Base-by-base conservation (phyloP, 2,797 vertebrate genomes). In the Aselliscus stoliczkanus region DNA sequence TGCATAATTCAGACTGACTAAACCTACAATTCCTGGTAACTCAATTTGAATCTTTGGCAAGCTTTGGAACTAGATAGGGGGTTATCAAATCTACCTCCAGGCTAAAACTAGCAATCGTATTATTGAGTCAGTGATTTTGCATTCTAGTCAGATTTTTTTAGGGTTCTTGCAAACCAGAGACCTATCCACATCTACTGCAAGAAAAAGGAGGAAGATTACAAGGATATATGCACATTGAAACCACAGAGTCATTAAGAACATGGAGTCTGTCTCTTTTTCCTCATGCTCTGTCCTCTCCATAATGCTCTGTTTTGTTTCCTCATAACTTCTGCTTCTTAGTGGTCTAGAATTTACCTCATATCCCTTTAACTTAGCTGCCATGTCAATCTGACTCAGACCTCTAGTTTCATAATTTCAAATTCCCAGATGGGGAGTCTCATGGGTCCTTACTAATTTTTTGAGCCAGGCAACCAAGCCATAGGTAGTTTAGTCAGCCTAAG, bases 1-100 rank as follows among this genome's bases (percentile, higher is more conserved):
- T 34, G 95, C 88, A 37, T 98, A 96, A 97, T 85, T 97, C 7
- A 77, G 88, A 92, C 58, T 93, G 81, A 97, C 90, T 93, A 95
- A 67, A 62, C 44, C 14, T 97, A 37, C n/a, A 7, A 0, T 75
- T 97, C 62, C 96, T 95, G 67, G 79, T 92, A 60, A 52, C 75
- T 95, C 93, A 42, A 6, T 90, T 90, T 96, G 84, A 93, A 47
- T 86, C 58, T 98, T 96, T 96, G 79, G 88, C 25, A 97, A 88
- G 50, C 20, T 67, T 94, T 75, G 52, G 54, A 67, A 92, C 47
- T 85, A 84, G 96, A 89, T 60, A 80, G 12, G n/a, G n/a, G 67
- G 20, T 42, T 65, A 37, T 76, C 27, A 39, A 39, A 85, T 82
- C 60, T 77, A 65, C 23, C 37, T 94, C 50, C 50, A 79, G 58